Base-by-base conservation (phyloP, 92 coral and sea anemone genomes). In the Nematostella vectensis region DNA sequence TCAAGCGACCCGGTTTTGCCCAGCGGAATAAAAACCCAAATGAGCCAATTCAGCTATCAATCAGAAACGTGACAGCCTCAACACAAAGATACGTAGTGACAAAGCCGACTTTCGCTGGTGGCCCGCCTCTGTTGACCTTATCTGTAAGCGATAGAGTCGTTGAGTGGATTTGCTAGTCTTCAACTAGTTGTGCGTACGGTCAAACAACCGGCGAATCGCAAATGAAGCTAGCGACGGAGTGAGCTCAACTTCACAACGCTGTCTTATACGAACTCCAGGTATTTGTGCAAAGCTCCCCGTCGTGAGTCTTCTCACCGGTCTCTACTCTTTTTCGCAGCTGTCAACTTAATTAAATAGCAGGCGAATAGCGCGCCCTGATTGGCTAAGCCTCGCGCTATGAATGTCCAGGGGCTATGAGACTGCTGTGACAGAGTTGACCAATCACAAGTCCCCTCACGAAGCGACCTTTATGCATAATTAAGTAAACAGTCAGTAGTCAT, bases 21-120 rank as follows among this genome's bases (percentile, higher is more conserved):
- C 65, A 71, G 59, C 70, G 79, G 85, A 71, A 78, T 68, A 67
- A 65, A 67, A 68, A 6, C 57, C 76, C 74, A 83, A 83, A 83
- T 75, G 94, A 74, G 63, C 83, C 95, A 85, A 89, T 89, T 80
- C 89, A 75, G 65, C 88, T 77, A 89, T 89, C 97, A 89, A 89
- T 89, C 97, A 89, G 83, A 71, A 58, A 72, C 71, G 64, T 89
- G 97, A 89, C 97, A 89, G 95, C 71, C 74, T 67, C 40, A 27
- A 82, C 70, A 75, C 87, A 84, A 76, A 72, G 86, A 63, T 70
- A 84, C 83, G 79, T 73, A 79, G 73, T 84, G 79, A 84, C 91
- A 76, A 74, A 75, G 75, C 82, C 65, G 72, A 55, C 77, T 58
- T 61, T 72, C 44, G 61, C 60, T 63, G 76, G 59, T 50, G 53